Percentiles rank a stretch among this genome's conserved stretches.
These are phyloP conservation scores for Acestrorhynchus altus DNA, from an alignment of 2,797 vertebrate genomes.

Conservation along the genomic window DNA sequence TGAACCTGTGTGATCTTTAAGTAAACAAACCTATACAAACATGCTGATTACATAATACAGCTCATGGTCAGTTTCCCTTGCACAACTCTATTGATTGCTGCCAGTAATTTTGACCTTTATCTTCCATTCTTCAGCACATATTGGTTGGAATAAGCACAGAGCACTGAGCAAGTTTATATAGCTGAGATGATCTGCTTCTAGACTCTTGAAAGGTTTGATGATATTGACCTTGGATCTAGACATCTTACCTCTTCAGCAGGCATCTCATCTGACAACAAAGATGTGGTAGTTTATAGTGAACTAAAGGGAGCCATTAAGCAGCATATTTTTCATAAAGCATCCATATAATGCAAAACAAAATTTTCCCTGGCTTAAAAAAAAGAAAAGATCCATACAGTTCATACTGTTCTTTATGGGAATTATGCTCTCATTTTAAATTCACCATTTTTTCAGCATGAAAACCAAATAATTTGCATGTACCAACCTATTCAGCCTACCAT, in stretches of 20 bases:
- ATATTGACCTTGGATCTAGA: neutral
- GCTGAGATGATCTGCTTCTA: neutral
- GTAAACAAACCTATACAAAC: constrained; percentile 40
- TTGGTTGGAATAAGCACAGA: neutral
- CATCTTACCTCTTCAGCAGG: neutral
- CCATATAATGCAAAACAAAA: neutral
- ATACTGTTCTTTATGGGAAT: too few species aligned
- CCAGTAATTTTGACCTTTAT: constrained; percentile 60
- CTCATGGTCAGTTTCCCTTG: constrained; percentile 41
- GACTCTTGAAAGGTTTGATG: neutral
- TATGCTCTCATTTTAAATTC: too few species aligned
- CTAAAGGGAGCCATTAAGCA: neutral
- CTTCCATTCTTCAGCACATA: constrained; percentile 28
- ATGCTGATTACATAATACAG: constrained; percentile 27
- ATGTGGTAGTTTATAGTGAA: neutral
- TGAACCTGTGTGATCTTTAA: constrained; percentile 40
- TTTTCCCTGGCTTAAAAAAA: too few species aligned
- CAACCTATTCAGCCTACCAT: too few species aligned
- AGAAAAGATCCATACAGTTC: too few species aligned
- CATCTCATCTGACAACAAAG: neutral
- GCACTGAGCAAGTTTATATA: neutral
- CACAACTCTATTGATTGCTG: constrained; percentile 49
- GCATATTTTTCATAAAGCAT: neutral
- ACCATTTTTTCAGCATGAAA: too few species aligned
- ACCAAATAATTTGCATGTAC: too few species aligned